Evolutionary conservation across 2,888 invertebrate species (phyloP), one percentile per base, ranked within the genome.

Genomic region (Synergus umbraculus): DNA sequence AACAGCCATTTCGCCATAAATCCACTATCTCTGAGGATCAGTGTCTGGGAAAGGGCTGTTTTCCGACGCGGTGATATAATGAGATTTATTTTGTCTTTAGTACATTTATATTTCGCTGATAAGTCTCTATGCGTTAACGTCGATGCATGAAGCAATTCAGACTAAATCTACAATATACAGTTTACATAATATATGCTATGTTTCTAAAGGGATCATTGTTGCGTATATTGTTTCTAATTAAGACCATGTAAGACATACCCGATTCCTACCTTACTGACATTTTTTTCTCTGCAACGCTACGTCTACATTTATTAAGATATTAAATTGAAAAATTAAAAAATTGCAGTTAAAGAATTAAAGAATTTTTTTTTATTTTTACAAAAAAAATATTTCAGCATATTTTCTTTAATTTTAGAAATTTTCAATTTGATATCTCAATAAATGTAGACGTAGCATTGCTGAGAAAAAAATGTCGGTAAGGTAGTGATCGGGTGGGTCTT

Each of bases 21-120:
- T 87, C 87, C 90, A 90, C 90, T 90, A 90, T 90, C 90, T 85
- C 90, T 90, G 90, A 87, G 87, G 88, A 90, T 90, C 89, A 90
- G 90, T 90, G 90, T 88, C 84, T 85, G 90, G 88, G 89, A 90
- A 88, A 90, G 87, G 89, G 88, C 84, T 90, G 88, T 87, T 85
- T 90, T 90, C 90, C 90, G 22, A 60, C 18, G 9, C 18, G 10
- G n/a, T 22, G 78, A 80, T 66, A 79, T 46, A 65, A 65, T 60
- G 76, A 77, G 60, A 44, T 22, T 22, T 22, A 22, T 22, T 65
- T 78, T 82, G 78, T 79, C 49, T 12, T 76, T 77, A 81, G 65
- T 15, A 60, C 73, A 77, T 73, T 79, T 82, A 81, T 29, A 66
- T 63, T 77, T 80, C 77, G 83, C 60, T 43, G 22, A 22, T 22